Evolutionary conservation across 2,113 vertebrate genomes (phyloP), one percentile per base, ranked within the genome.

Genomic region (Grammomys surdaster): DNA sequence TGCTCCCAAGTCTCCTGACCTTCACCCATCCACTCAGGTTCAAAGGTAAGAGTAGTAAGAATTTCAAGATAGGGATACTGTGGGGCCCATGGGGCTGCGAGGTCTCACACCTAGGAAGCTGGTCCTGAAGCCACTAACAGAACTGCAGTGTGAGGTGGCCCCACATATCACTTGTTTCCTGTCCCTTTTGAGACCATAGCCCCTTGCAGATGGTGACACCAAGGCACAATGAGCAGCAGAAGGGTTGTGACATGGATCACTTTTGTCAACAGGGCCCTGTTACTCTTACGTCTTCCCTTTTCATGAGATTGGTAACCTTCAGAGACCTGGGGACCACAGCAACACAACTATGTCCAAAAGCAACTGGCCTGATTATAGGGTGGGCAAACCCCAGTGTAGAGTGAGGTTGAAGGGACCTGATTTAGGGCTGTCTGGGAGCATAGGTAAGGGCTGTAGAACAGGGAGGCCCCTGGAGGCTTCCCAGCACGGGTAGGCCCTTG

Each of bases 181-280:
- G 65, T 4, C 19, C 26, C 14, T 4, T 0, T n/a, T 43, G 8
- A 84, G 48, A 89, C 6, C 5, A 48, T 13, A 31, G 4, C 3
- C 5, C 36, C 58, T 85, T 43, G 26, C 58, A 67, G 11, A 11
- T 17, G 6, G 67, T 26, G 40, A 24, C 14, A 28, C 46, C 36
- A 1, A 10, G n/a, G 17, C 0, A 8, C 4, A 43, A n/a, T 5
- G 14, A 48, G 17, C 31, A 77, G 2, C 0, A 0, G 14, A 69
- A 60, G 10, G 22, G 31, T 9, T 14, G 0, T 17, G 48, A 2
- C 26, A 20, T 26, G 9, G 33, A 48, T 31, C 5, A 12, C 1
- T 1, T 10, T 26, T 54, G 10, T 19, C 58, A 46, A 31, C 10
- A 7, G 40, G 58, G 11, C 24, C 11, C 31, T 8, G 5, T 40